Conservation (phyloP, 2,888 invertebrate genomes). For the Liodrosophila aerea region DNA sequence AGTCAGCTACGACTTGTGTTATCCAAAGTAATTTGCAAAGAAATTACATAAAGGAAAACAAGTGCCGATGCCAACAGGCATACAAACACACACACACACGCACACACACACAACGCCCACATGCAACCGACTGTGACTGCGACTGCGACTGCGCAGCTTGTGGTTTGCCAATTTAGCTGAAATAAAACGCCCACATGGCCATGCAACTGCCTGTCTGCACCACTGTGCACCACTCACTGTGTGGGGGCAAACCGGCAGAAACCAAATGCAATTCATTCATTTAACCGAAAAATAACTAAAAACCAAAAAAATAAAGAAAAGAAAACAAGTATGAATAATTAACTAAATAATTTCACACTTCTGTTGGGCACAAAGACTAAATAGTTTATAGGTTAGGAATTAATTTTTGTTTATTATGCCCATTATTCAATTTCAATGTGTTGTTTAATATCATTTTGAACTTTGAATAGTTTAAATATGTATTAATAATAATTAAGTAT, state of each 20-base stretch:
- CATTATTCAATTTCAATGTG: too few species aligned
- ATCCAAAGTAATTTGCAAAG: slow-evolving; percentile 71
- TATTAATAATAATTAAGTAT: too few species aligned
- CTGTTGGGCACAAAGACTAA: too few species aligned
- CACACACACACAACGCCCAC: slow-evolving; percentile 47
- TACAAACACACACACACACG: slow-evolving; percentile 22
- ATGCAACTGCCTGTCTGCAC: slow-evolving; percentile 42
- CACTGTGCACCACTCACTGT: slow-evolving; percentile 47
- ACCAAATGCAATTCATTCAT: slow-evolving; percentile 61
- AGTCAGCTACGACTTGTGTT: slow-evolving; percentile 37
- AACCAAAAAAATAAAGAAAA: slow-evolving; percentile 4
- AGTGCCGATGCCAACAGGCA: slow-evolving; percentile 63
- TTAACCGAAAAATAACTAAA: slow-evolving; percentile 32
- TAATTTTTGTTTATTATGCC: too few species aligned
- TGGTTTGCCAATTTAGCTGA: slow-evolving; percentile 74
- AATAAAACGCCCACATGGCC: slow-evolving; percentile 73
- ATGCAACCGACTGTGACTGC: slow-evolving; percentile 28
- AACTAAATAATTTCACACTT: too few species aligned
- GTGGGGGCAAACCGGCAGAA: slow-evolving; percentile 72
- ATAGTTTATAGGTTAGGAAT: too few species aligned
- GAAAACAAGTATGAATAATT: slow-evolving; percentile 2
- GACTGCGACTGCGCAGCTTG: slow-evolving; percentile 37
- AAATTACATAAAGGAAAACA: slow-evolving; percentile 76
- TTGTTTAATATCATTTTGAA: too few species aligned
- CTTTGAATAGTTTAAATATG: too few species aligned